Base-by-base conservation (phyloP, 2,888 invertebrate species). In the Conistra vaccinii region DNA sequence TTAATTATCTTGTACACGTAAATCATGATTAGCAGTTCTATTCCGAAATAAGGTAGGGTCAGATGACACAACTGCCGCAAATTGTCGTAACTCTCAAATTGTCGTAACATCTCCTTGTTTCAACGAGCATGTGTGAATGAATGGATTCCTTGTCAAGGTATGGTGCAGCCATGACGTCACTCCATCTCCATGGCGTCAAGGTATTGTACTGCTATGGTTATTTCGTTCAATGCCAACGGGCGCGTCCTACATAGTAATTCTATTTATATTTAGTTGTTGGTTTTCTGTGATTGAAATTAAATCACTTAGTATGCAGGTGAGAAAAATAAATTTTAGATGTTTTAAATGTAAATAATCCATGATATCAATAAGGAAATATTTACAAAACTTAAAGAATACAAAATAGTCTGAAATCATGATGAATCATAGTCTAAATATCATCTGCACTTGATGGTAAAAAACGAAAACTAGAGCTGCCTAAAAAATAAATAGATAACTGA, bases 181-280 rank as follows among this genome's bases (percentile, higher is more conserved):
- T 42, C 20, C 26, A 77, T 83, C 61, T 60, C 77, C 80, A 80
- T 78, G 58, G 74, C 71, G 72, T 75, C 86, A 86, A 85, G 80
- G 87, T 58, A 73, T 80, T 87, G 80, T 73, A 75, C 68, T 20
- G 42, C 74, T 81, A 81, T 85, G 84, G 80, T 71, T 76, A 84
- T 79, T 80, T 76, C 72, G 81, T 83, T 87, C 87, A 87, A 87
- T 87, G 86, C 76, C 87, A 79, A 62, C 70, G 61, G 74, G 77
- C 66, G 69, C 72, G 78, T 73, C 83, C 76, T 69, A 85, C 74
- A 75, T 66, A 71, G 45, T 70, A 45, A 76, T 66, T 71, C 63
- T 73, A 75, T 77, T 74, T 80, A 55, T 69, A 63, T 79, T 70
- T 65, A 68, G 66, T 73, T 29, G 57, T 32, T 72, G 17, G 26